These are phyloP conservation scores for Amazona ochrocephala DNA, from an alignment of 2,797 vertebrate genomes.

Conservation along the genomic window DNA sequence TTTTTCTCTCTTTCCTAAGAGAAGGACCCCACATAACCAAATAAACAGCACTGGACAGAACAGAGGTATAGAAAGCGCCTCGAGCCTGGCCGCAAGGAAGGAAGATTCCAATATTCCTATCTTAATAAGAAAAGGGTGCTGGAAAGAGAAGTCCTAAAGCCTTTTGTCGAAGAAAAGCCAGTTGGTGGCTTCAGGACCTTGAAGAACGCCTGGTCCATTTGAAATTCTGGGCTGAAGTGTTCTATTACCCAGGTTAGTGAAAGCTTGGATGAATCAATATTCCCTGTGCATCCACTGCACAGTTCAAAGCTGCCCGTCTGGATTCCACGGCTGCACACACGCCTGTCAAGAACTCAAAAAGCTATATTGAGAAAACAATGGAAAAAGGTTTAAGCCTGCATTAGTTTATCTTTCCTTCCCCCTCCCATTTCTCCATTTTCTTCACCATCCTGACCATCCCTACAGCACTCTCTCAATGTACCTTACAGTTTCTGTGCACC, in stretches of 20 bases:
- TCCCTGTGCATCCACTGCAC: background rate
- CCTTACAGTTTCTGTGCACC: background rate
- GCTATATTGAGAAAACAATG: background rate
- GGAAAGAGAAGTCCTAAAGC: background rate
- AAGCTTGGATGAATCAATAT: slow-evolving; percentile 22
- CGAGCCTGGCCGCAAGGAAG: background rate
- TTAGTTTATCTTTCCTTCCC: background rate
- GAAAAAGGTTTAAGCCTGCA: background rate
- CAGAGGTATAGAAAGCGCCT: background rate
- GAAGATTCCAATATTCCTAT: background rate
- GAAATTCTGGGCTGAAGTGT: background rate
- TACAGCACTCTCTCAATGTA: background rate
- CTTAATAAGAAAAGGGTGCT: background rate
- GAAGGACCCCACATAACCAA: background rate
- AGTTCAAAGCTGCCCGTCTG: slow-evolving; percentile 34
- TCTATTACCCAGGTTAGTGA: slow-evolving; percentile 2
- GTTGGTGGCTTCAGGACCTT: background rate
- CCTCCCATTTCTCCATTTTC: background rate
- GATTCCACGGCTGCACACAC: background rate
- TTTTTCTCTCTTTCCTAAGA: background rate
- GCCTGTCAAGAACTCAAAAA: background rate
- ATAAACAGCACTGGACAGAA: background rate
- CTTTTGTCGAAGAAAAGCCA: background rate
- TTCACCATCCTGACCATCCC: background rate
- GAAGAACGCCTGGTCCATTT: background rate